Conservation (phyloP, 2,888 invertebrate species). For the Amphipoea oculea region DNA sequence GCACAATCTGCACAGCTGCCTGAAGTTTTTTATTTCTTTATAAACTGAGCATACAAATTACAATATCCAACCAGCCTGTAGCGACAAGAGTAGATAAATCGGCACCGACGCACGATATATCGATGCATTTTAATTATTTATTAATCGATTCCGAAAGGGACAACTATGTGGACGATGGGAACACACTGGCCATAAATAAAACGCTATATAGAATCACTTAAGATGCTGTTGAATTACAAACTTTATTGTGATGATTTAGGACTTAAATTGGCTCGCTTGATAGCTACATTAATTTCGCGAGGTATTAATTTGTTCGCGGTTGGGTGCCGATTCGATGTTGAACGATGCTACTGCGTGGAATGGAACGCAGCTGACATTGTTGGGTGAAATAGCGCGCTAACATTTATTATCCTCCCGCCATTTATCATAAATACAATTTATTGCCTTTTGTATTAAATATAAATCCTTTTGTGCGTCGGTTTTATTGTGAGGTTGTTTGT, state of each 20-base stretch:
- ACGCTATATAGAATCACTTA: slow-evolving; percentile 40
- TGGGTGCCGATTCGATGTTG: slow-evolving; percentile 71
- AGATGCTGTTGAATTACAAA: slow-evolving; percentile 34
- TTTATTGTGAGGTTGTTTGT: slow-evolving; percentile 50
- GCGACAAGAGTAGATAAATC: slow-evolving; percentile 66
- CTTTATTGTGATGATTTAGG: slow-evolving; percentile 49
- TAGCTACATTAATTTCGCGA: slow-evolving; percentile 65
- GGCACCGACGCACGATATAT: slow-evolving; percentile 67
- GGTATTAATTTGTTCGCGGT: slow-evolving; percentile 77
- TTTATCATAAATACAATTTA: slow-evolving; percentile 64
- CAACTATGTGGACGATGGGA: slow-evolving; percentile 56
- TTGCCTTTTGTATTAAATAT: slow-evolving; percentile 56
- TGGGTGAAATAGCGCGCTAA: slow-evolving; percentile 57
- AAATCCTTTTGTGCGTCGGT: slow-evolving; percentile 43
- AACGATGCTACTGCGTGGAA: slow-evolving; percentile 67
- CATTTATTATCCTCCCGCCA: slow-evolving; percentile 51
- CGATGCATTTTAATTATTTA: slow-evolving; percentile 79
- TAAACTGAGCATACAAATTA: slow-evolving; percentile 53
- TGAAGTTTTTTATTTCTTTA: slow-evolving; percentile 28
- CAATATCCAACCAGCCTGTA: slow-evolving; percentile 54
- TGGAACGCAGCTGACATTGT: slow-evolving; percentile 60
- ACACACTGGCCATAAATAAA: slow-evolving; percentile 55
- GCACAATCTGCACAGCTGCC: slow-evolving; percentile 32
- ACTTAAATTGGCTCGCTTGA: slow-evolving; percentile 40
- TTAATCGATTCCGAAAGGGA: slow-evolving; percentile 72